Conservation (phyloP, 2,888 invertebrate species). For the Hybos culiciformis region DNA sequence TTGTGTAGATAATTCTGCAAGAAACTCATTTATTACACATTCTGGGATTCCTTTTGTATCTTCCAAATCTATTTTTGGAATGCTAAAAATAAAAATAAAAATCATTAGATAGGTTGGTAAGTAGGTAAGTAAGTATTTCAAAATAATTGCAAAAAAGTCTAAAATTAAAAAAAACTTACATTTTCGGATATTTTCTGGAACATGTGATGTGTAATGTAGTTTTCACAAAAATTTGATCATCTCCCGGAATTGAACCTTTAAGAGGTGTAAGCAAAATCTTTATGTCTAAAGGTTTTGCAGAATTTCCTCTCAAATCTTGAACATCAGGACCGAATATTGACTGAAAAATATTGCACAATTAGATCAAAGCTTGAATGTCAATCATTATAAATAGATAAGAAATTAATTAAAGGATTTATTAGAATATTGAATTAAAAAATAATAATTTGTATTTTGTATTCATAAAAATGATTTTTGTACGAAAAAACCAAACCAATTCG, state of each 20-base stretch:
- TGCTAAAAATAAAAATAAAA: conserved; percentile 35
- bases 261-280: conserved; percentile 60
- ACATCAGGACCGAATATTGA: conserved; percentile 64
- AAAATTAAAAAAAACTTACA: conserved; percentile 40
- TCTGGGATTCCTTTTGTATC: conserved; percentile 70
- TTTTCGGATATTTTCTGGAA: conserved; percentile 62
- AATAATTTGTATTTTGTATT: too few relatives aligned
- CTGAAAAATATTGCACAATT: conserved; percentile 33
- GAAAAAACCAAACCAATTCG: too few relatives aligned
- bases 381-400: conserved; percentile 3
- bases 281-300: conserved; percentile 62
- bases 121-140: neutral
- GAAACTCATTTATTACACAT: conserved; percentile 47
- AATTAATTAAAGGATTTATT: neutral
- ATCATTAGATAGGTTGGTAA: too few relatives aligned
- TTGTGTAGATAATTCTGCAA: conserved; percentile 44
- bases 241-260: conserved; percentile 53
- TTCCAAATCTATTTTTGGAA: conserved; percentile 54
- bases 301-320: conserved; percentile 44
- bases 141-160: neutral
- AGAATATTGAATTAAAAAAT: neutral
- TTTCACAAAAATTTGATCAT: conserved; percentile 50
- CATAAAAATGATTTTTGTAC: too few relatives aligned
- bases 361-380: too few relatives aligned
- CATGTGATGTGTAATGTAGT: conserved; percentile 66